These are phyloP conservation scores for Drosophila teissieri DNA, from an alignment of 1,140 invertebrate species.

Conservation along the genomic window DNA sequence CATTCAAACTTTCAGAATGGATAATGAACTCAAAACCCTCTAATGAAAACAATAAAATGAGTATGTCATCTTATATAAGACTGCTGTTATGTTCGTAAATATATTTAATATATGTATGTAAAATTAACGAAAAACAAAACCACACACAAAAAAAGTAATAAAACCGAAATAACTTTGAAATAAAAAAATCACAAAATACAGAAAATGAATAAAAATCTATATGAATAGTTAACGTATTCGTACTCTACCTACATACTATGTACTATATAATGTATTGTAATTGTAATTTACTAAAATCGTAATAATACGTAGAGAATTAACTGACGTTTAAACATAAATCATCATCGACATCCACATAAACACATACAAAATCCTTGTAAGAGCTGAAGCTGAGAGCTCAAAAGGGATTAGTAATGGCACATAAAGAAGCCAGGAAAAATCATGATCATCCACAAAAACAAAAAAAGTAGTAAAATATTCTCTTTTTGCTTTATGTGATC, in stretches of 20 bases:
- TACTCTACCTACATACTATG: constrained; percentile 66
- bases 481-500: constrained; percentile 84
- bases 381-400: constrained; percentile 21
- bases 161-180: constrained; percentile 39
- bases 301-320: constrained; percentile 73
- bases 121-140: constrained; percentile 73
- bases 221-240: constrained; percentile 66
- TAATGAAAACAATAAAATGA: constrained; percentile 81
- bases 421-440: constrained; percentile 31
- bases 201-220: constrained; percentile 48
- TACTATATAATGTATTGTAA: constrained; percentile 74
- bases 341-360: constrained; percentile 32
- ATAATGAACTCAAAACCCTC: constrained; percentile 70
- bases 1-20: constrained; percentile 43
- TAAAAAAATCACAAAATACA: constrained; percentile 37
- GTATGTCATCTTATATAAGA: constrained; percentile 84
- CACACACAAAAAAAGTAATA: constrained; percentile 44
- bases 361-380: constrained; percentile 2
- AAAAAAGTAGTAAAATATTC: constrained; percentile 80
- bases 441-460: constrained; percentile 53
- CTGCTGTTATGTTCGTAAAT: constrained; percentile 85
- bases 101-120: constrained; percentile 80
- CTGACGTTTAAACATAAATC: constrained; percentile 49
- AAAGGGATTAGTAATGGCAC: constrained; percentile 47
- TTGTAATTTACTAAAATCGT: constrained; percentile 66